Percentiles rank a stretch among this genome's conserved stretches.
These are phyloP conservation scores for Orbicella faveolata DNA, from an alignment of 64 coral and sea anemone genomes.

Conservation along the genomic window DNA sequence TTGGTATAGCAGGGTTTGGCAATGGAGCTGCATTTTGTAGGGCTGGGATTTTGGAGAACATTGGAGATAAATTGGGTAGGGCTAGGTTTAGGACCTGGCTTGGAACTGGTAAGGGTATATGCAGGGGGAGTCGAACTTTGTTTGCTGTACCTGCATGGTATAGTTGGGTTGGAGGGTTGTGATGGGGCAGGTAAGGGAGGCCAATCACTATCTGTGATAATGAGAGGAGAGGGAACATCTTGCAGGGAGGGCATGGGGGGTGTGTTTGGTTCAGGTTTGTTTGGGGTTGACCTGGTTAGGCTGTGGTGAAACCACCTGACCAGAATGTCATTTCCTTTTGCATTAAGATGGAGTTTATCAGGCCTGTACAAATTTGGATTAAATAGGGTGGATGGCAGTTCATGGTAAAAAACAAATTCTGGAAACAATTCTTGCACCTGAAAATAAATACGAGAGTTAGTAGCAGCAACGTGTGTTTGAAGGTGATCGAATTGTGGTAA, in stretches of 20 bases:
- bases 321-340: not conserved
- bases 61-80: not conserved
- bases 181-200: not conserved
- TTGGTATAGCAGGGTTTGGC: no score
- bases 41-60: not conserved
- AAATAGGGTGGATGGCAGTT: not conserved
- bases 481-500: not conserved
- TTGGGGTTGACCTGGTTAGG: not conserved
- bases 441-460: no score
- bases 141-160: no score
- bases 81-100: not conserved
- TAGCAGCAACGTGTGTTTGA: no score
- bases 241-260: not conserved
- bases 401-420: not conserved
- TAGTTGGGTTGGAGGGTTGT: no score
- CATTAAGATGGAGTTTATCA: not conserved
- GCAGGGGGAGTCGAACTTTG: no score
- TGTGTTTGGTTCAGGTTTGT: not conserved
- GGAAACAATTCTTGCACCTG: not conserved
- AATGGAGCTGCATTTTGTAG: not conserved
- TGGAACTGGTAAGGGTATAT: no score
- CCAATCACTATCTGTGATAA: not conserved
- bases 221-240: not conserved
- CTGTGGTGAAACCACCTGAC: not conserved
- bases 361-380: not conserved